Conservation (phyloP, 2,888 invertebrate genomes). For the Caradrina kadenii region DNA sequence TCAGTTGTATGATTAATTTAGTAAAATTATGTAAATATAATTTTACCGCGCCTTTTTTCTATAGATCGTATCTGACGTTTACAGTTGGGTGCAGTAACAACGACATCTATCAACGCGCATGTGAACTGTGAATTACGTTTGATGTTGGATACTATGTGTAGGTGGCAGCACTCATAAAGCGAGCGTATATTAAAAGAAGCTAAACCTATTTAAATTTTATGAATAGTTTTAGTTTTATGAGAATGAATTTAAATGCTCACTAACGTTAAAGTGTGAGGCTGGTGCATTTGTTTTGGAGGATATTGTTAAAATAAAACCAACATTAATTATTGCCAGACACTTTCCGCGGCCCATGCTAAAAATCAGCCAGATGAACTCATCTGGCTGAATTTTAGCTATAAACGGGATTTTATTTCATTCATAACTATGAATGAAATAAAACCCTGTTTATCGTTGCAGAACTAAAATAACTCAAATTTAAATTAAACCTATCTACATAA, state of each 20-base stretch:
- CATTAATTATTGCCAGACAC: no score
- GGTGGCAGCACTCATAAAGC: slow-evolving; percentile 51
- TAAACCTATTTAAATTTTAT: no score
- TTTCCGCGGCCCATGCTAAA: no score
- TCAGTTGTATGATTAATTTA: slow-evolving; percentile 9
- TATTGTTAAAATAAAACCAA: no score
- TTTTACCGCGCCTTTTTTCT: not conserved
- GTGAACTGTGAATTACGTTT: slow-evolving; percentile 21
- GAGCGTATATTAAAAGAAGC: no score
- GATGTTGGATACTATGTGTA: slow-evolving; percentile 11
- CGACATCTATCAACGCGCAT: slow-evolving; percentile 47
- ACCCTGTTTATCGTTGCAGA: not conserved
- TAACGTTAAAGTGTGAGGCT: no score
- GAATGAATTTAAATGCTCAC: no score
- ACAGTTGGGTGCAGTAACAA: slow-evolving; percentile 13
- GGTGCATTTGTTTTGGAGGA: no score
- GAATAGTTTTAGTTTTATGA: no score
- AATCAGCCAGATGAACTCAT: not conserved
- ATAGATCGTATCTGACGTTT: not conserved
- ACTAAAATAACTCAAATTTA: not conserved
- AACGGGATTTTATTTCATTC: not conserved
- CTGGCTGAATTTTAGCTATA: no score
- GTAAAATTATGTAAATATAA: not conserved
- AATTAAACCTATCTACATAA: not conserved
- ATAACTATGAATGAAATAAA: not conserved